Evolutionary conservation across 2,113 vertebrate genomes (phyloP), one percentile per base, ranked within the genome.

Genomic region (Brachyhypopomus gauderio): DNA sequence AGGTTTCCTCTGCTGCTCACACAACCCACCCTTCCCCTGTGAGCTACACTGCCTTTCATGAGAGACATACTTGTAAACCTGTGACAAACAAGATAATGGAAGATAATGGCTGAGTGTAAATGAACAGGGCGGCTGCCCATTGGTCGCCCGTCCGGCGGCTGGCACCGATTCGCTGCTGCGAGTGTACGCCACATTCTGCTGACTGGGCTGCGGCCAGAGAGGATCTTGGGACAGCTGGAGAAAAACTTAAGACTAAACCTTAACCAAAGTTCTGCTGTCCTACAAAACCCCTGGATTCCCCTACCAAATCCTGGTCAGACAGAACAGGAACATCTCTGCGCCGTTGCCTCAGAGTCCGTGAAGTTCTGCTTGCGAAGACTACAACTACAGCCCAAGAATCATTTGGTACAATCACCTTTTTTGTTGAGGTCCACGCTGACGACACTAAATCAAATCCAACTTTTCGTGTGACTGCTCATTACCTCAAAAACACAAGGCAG

Each of bases 141-240:
- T 45, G 17, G 0, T 23, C 20, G 64, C 38, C 60, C 55, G 59
- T 81, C 34, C 52, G 27, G 25, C 45, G 12, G 6, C 1, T 11
- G 5, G 6, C 4, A 17, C 55, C 66, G 64, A 70, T 27, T 25
- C 17, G 8, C 63, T 67, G 74, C 36, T 48, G 69, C n/a, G 45
- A 69, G 22, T 22, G 52, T n/a, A 62, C 41, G 56, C 38, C 64
- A 58, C 23, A 48, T 70, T 79, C 58, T 75, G 60, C 79, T 84
- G 79, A 84, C 69, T 70, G 56, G 45, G 7, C 63, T 12, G 59
- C 5, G 52, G 38, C 9, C 60, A 7, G 27, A 27, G 30, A 52
- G 69, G 74, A 23, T 79, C 52, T 17, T 52, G 63, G 71, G 80
- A 84, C 76, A 75, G 82, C 81, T 85, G 82, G 76, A 11, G 7